Conservation (phyloP, 2,888 invertebrate genomes). For the Girardia tigrina region DNA sequence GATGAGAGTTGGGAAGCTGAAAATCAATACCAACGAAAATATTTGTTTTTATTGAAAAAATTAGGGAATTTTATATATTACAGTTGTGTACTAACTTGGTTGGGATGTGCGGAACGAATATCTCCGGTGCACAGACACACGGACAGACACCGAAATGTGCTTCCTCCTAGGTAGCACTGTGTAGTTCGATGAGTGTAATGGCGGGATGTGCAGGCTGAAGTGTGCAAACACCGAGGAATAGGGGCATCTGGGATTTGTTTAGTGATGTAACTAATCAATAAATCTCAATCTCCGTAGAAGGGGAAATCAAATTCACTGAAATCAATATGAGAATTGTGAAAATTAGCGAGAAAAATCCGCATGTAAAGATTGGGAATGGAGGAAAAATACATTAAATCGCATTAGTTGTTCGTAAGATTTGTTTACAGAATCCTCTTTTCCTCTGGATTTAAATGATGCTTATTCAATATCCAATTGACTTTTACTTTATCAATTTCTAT, state of each 20-base stretch:
- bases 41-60: neutral
- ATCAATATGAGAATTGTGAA: neutral
- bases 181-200: neutral
- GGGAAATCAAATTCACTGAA: neutral
- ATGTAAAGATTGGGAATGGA: neutral
- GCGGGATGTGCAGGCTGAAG: neutral
- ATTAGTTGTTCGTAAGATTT: too few relatives aligned
- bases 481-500: too few relatives aligned
- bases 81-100: neutral
- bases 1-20: neutral
- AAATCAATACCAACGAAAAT: neutral
- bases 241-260: neutral
- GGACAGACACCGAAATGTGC: neutral
- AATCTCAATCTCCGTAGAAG: neutral
- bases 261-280: neutral
- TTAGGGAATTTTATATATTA: neutral
- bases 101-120: neutral
- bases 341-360: neutral
- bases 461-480: too few relatives aligned
- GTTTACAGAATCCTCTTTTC: too few relatives aligned
- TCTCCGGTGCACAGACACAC: neutral
- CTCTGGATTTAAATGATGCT: too few relatives aligned
- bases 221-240: neutral
- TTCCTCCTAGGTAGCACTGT: neutral
- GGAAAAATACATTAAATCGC: too few relatives aligned